Conservation (phyloP, 2,797 vertebrate genomes). For the Molossus molossus region DNA sequence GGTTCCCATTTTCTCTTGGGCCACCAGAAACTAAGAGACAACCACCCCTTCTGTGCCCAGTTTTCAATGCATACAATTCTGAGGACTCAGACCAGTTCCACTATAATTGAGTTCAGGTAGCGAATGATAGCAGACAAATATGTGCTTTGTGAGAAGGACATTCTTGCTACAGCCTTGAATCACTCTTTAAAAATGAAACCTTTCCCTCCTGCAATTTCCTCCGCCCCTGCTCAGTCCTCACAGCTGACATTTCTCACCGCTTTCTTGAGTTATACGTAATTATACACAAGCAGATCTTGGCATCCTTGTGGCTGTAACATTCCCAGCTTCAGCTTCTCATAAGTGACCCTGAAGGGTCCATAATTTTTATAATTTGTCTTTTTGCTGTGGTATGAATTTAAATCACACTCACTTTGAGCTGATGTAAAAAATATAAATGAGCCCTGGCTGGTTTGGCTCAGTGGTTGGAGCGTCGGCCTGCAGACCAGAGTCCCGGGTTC, state of each 20-base stretch:
- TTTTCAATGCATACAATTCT: conserved; percentile 24
- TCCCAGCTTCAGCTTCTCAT: conserved; percentile 53
- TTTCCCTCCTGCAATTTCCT: neutral
- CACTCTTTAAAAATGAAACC: conserved; percentile 1
- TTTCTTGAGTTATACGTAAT: conserved; percentile 56
- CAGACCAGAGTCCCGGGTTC: too few species aligned
- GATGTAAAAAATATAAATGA: neutral
- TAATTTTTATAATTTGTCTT: conserved; percentile 65
- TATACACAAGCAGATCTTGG: conserved; percentile 24
- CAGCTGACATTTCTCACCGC: conserved; percentile 49
- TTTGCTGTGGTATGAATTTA: conserved; percentile 60
- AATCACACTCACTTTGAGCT: conserved; percentile 1
- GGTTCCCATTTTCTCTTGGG: neutral
- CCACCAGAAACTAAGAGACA: neutral
- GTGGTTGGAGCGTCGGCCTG: too few species aligned
- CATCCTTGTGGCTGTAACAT: conserved; percentile 49
- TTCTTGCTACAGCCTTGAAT: neutral
- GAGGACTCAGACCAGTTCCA: neutral
- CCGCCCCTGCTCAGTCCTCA: neutral
- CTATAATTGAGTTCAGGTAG: neutral
- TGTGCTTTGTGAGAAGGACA: conserved; percentile 24
- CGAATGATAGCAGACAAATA: conserved; percentile 35
- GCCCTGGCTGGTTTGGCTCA: too few species aligned
- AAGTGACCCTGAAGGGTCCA: conserved; percentile 18
- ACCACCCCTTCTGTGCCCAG: neutral